Evolutionary conservation across 1,140 invertebrate genomes (phyloP).

Genomic region (Hestina assimilis): DNA sequence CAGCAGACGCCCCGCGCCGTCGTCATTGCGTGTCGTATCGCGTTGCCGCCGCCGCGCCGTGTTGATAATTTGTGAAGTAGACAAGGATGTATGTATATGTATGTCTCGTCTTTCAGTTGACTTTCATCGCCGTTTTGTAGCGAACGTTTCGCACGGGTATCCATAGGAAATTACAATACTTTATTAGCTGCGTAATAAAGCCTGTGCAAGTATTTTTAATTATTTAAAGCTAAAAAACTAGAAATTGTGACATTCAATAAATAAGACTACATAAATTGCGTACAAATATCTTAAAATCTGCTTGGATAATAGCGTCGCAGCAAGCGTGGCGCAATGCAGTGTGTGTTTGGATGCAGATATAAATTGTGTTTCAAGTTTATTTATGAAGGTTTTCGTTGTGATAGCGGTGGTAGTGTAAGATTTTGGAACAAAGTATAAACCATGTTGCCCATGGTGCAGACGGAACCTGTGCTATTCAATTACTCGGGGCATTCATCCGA

Average conservation of each 20-base stretch:
- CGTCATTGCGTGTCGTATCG: conserved; percentile 53
- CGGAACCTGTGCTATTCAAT: conserved; percentile 64
- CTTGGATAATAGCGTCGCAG: conserved; percentile 57
- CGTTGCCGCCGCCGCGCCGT: conserved; percentile 50
- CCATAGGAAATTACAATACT: conserved; percentile 69
- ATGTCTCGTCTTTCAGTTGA: conserved; percentile 77
- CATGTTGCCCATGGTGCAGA: conserved; percentile 72
- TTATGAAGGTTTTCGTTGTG: conserved; percentile 44
- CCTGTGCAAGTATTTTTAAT: conserved; percentile 47
- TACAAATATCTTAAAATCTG: conserved; percentile 24
- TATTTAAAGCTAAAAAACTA: conserved; percentile 29
- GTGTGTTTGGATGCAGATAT: conserved; percentile 70
- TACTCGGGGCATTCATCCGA: conserved; percentile 54
- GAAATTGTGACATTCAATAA: conserved; percentile 23
- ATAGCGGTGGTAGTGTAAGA: conserved; percentile 48
- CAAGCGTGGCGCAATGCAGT: conserved; percentile 75
- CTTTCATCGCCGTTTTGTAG: conserved; percentile 76
- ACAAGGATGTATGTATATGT: conserved; percentile 75
- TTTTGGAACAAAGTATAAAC: conserved; percentile 50
- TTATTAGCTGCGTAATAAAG: conserved; percentile 71
- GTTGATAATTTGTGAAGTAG: conserved; percentile 74
- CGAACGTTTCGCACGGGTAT: conserved; percentile 73
- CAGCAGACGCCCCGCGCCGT: conserved; percentile 38
- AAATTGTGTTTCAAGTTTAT: conserved; percentile 57
- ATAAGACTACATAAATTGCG: conserved; percentile 27